Evolutionary conservation across 2,113 vertebrate genomes (phyloP).

Genomic region (Crotalus tigris): DNA sequence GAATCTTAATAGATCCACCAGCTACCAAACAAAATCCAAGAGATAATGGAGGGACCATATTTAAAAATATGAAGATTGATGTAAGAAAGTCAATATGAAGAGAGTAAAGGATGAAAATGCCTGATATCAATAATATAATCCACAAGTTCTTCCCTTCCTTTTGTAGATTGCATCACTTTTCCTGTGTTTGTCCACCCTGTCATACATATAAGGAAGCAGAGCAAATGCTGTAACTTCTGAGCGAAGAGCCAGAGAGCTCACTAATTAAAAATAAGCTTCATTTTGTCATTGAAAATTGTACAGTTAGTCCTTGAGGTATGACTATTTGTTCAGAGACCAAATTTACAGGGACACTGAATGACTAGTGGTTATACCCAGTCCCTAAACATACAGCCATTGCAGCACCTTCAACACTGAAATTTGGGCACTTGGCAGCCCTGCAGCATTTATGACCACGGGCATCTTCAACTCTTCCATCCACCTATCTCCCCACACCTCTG

Average conservation of each 20-base stretch:
- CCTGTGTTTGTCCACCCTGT: not conserved
- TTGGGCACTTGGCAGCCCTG: not conserved
- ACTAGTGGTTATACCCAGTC: not conserved
- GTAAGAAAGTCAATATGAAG: not conserved
- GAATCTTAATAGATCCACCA: too few relatives aligned
- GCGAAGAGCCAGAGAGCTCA: not conserved
- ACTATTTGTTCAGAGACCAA: not conserved
- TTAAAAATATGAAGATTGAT: not conserved
- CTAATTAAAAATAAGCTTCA: not conserved
- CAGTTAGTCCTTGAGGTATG: not conserved
- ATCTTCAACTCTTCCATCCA: not conserved
- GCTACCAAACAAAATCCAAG: not conserved
- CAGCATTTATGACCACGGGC: not conserved
- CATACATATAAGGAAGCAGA: not conserved
- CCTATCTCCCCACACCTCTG: not conserved
- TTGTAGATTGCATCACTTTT: not conserved
- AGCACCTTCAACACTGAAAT: not conserved
- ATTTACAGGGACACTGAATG: not conserved
- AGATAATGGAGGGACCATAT: not conserved
- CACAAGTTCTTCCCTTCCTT: slow-evolving; percentile 9
- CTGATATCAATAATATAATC: not conserved
- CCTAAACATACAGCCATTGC: not conserved
- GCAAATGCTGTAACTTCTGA: not conserved
- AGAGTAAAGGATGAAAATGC: not conserved
- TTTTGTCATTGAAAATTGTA: not conserved